phyloP scores from a whole-genome alignment of 2,888 invertebrate genomes.

The Eustalomyia histrio region DNA sequence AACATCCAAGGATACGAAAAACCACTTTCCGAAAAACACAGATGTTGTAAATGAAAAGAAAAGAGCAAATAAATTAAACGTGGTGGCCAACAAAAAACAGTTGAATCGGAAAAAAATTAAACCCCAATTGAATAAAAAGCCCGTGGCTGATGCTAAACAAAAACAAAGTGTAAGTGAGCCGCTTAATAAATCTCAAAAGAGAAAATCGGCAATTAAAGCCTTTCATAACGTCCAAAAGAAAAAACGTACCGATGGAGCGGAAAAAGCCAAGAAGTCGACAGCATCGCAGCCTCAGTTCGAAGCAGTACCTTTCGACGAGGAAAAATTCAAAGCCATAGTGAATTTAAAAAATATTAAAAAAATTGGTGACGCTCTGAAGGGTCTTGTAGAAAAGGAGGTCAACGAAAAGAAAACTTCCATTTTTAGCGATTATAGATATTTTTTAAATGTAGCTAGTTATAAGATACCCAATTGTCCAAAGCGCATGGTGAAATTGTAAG shows the following conservation, averaged over 20 bases:
- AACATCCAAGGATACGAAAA: background rate
- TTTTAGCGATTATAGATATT: slow-evolving; percentile 75
- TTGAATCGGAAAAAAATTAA: background rate
- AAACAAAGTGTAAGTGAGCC: background rate
- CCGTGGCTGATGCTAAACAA: background rate
- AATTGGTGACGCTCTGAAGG: slow-evolving; percentile 72
- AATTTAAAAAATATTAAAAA: slow-evolving; percentile 70
- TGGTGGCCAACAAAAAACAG: background rate
- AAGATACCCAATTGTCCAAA: slow-evolving; percentile 83
- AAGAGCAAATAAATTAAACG: background rate
- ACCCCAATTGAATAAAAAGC: background rate
- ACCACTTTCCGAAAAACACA: background rate
- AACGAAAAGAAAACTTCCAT: slow-evolving; percentile 73
- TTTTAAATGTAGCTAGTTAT: slow-evolving; percentile 79
- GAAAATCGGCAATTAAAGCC: background rate
- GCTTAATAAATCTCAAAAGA: background rate
- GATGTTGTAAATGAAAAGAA: background rate
- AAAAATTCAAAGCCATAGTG: slow-evolving; percentile 71
- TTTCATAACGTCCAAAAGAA: slow-evolving; percentile 6
- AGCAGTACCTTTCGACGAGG: slow-evolving; percentile 72
- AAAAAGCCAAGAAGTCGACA: background rate
- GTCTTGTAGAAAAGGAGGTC: slow-evolving; percentile 71
- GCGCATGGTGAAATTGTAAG: slow-evolving; percentile 84
- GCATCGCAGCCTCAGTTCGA: slow-evolving; percentile 61
- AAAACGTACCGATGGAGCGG: background rate